phyloP scores from a whole-genome alignment of 1,140 invertebrate genomes.

The Melanaphis sacchari region DNA sequence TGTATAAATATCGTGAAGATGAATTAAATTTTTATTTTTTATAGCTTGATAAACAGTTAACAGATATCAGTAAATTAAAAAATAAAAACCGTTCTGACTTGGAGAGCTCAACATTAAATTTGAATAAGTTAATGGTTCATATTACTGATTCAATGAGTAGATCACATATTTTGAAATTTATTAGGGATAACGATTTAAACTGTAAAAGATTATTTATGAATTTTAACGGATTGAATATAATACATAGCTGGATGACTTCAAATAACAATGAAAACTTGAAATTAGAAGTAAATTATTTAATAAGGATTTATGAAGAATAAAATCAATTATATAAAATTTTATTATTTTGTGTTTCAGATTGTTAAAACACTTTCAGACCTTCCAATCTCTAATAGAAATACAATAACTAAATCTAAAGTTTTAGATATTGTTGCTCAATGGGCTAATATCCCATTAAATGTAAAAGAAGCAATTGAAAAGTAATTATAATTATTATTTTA shows the following conservation, averaged over 20 bases:
- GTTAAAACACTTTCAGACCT: constrained; percentile 81
- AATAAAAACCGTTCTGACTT: constrained; percentile 78
- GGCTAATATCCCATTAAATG: constrained; percentile 64
- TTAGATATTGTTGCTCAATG: constrained; percentile 82
- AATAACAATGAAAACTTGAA: constrained; percentile 19
- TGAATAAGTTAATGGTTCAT: constrained; percentile 90
- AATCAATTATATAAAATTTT: neutral
- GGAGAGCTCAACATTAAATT: constrained; percentile 82
- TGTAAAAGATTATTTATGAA: constrained; percentile 90
- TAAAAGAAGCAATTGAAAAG: constrained; percentile 36
- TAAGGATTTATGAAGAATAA: neutral
- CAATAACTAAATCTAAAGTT: constrained; percentile 91
- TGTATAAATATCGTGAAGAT: neutral
- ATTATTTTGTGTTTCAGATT: constrained; percentile 67
- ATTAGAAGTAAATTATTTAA: constrained; percentile 44
- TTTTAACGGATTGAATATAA: constrained; percentile 88
- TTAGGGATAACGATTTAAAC: constrained; percentile 77
- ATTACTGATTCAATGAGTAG: constrained; percentile 81
- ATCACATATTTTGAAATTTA: constrained; percentile 71
- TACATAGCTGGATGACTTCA: constrained; percentile 86
- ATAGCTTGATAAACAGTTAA: constrained; percentile 67
- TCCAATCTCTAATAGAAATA: constrained; percentile 91
- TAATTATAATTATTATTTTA: neutral
- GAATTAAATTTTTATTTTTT: constrained; percentile 25
- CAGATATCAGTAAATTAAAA: constrained; percentile 82